Conservation (phyloP, 2,797 vertebrate species). For the Semotilus atromaculatus region DNA sequence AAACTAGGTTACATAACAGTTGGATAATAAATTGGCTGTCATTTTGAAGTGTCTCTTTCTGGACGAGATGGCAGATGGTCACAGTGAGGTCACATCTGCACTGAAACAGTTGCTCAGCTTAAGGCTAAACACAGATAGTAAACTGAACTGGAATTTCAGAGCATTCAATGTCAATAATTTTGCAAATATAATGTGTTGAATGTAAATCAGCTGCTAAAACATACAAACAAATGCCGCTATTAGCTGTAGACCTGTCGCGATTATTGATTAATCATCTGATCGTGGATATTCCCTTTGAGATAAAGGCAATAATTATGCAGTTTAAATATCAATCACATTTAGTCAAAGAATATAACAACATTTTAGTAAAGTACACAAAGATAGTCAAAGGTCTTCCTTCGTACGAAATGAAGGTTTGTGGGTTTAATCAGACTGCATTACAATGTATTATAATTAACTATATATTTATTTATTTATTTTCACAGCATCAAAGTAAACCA, state of each 20-base stretch:
- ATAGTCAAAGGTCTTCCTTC: neutral
- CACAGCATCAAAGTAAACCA: neutral
- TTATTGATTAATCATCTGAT: neutral
- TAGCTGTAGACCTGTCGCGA: neutral
- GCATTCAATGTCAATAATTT: neutral
- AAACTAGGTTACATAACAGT: conserved; percentile 2
- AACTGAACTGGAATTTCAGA: neutral
- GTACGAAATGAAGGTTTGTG: neutral
- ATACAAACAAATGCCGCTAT: neutral
- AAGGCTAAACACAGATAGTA: conserved; percentile 36
- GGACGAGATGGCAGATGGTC: conserved; percentile 59
- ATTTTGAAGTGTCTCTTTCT: conserved; percentile 16
- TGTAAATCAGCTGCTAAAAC: neutral
- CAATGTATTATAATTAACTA: too few relatives aligned
- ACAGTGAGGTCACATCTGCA: conserved; percentile 63
- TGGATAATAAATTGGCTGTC: conserved; percentile 12
- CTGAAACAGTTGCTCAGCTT: conserved; percentile 64
- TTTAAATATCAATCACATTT: neutral
- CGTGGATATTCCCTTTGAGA: neutral
- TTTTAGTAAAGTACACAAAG: too few relatives aligned
- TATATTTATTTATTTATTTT: neutral
- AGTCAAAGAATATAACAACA: too few relatives aligned
- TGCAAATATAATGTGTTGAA: neutral
- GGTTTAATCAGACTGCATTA: neutral
- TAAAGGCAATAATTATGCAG: neutral